phyloP scores from a whole-genome alignment of 2,797 vertebrate genomes.

The Muraenolepis orangiensis region DNA sequence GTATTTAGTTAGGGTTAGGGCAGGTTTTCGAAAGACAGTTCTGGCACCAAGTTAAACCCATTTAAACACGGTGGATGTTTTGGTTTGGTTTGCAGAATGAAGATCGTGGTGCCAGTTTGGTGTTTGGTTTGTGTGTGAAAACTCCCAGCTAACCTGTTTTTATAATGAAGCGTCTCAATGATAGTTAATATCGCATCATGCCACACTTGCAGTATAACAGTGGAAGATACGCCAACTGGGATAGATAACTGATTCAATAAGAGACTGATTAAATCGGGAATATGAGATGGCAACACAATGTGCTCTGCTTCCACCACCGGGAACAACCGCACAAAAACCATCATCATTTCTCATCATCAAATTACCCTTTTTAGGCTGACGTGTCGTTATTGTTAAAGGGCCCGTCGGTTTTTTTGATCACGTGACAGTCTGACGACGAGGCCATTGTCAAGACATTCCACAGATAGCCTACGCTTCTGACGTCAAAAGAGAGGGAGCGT shows the following conservation, averaged over 20 bases:
- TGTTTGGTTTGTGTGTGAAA: background rate
- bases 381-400: too few species aligned
- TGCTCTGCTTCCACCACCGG: background rate
- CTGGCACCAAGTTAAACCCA: background rate
- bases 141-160: background rate
- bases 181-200: background rate
- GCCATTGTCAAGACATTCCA: too few species aligned
- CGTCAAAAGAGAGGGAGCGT: background rate
- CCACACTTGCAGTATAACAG: background rate
- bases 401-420: background rate
- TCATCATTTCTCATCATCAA: background rate
- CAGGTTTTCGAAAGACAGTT: too few species aligned
- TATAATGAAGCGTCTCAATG: background rate
- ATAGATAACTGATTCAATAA: background rate
- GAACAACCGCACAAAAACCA: background rate
- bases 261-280: background rate
- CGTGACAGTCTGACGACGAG: background rate
- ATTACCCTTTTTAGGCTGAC: too few species aligned
- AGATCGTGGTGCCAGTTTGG: background rate
- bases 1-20: too few species aligned
- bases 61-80: background rate
- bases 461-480: background rate
- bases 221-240: background rate
- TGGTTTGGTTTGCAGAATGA: background rate
- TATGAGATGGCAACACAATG: background rate